Evolutionary conservation across 1,140 invertebrate species (phyloP), one percentile per base, ranked within the genome.

Genomic region (Sinonovacula constricta): DNA sequence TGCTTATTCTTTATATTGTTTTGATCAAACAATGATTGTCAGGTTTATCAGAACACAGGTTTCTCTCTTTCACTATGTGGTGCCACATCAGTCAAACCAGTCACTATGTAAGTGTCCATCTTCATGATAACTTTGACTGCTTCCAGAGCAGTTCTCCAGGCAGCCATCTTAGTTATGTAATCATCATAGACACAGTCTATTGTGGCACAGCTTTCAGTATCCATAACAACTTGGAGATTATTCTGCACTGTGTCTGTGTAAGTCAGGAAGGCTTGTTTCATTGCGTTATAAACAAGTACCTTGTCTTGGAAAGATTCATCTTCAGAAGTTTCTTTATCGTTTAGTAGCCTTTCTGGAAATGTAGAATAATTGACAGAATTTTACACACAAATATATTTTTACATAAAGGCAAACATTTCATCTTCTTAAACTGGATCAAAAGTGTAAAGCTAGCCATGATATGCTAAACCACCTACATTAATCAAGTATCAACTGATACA

Each of bases 111-210:
- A 18, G 18, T 39, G 36, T 70, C 68, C 22, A 70, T 57, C 3
- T 59, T 70, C 18, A 31, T 45, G 30, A 70, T 57, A 12, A 30
- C 39, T 15, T 12, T 5, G 0, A 57, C 54, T n/a, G 30, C 14
- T 2, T 70, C 56, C n/a, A 70, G 0, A 10, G 53, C 56, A 39
- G 36, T 15, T 39, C 28, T 70, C 68, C 68, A 70, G 22, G 68
- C 28, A 18, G 54, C 54, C 15, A 45, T 59, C 31, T 70, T 70
- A 39, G 53, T 39, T 22, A 34, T 57, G 24, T 59, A 59, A 45
- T 53, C 28, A 28, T 70, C 68, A 3, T 39, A 3, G 18, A 18
- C 22, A 26, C 3, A 39, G n/a, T 28, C 53, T 59, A 22, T 3
- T 26, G n/a, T n/a, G n/a, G n/a, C n/a, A n/a, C n/a, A n/a, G n/a